These are phyloP conservation scores for Neelides folsomi DNA, from an alignment of 2,888 invertebrate species.

Conservation along the genomic window DNA sequence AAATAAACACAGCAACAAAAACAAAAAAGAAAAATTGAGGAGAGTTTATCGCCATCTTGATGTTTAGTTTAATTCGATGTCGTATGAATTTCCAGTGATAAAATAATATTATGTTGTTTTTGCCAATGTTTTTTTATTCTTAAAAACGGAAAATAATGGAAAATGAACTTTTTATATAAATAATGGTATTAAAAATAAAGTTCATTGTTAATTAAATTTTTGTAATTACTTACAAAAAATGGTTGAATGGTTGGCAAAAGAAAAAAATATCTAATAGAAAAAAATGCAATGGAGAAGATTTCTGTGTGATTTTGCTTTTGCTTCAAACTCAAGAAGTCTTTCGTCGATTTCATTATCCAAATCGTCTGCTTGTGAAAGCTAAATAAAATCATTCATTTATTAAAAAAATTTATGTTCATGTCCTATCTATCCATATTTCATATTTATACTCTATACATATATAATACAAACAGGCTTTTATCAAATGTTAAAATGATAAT, in stretches of 20 bases:
- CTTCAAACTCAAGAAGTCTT: constrained; percentile 84
- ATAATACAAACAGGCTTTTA: not conserved
- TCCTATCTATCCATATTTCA: not conserved
- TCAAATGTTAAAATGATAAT: not conserved
- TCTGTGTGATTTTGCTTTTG: constrained; percentile 54
- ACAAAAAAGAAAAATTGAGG: constrained; percentile 82
- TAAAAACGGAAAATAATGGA: too few relatives aligned
- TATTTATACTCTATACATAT: not conserved
- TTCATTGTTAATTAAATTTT: too few relatives aligned
- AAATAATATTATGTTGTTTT: too few relatives aligned
- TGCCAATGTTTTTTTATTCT: too few relatives aligned
- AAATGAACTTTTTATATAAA: too few relatives aligned
- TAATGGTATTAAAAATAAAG: too few relatives aligned
- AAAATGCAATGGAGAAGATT: constrained; percentile 83
- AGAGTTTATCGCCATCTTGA: constrained; percentile 72
- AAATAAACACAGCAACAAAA: constrained; percentile 74
- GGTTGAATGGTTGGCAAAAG: too few relatives aligned
- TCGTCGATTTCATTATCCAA: constrained; percentile 97
- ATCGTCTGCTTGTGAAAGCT: constrained; percentile 79
- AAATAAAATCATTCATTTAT: constrained; percentile 15
- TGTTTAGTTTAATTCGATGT: constrained; percentile 29
- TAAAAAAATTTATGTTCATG: constrained; percentile 2
- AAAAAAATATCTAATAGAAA: too few relatives aligned
- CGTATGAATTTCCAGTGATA: too few relatives aligned
- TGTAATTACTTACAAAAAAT: too few relatives aligned